Evolutionary conservation across 2,113 vertebrate genomes (phyloP), one percentile per base, ranked within the genome.

Genomic region (Tursiops truncatus): DNA sequence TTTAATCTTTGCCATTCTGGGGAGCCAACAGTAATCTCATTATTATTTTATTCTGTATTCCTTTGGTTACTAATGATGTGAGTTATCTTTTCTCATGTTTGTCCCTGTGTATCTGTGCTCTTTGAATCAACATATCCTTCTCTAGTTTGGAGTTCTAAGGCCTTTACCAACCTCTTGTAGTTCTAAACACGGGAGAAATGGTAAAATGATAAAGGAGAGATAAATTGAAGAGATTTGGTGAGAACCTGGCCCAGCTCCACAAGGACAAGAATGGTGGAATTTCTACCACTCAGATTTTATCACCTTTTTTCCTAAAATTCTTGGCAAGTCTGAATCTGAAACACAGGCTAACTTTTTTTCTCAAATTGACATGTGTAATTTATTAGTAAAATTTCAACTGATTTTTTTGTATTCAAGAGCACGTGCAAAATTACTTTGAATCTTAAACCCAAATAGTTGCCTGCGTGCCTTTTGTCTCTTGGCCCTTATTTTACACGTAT

Each of bases 271-370:
- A 85, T 28, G 9, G 73, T 73, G 21, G 77, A 85, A 87, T 50
- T 97, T 94, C 67, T 77, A 60, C 38, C 41, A 44, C 68, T 93
- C 53, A 95, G 93, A 96, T 84, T 87, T 14, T 95, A 95, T 97
- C 93, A 94, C 33, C 56, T 26, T 50, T 62, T 38, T 81, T 76
- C 2, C 3, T 28, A 53, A 93, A 84, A 91, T 20, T 76, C 86
- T 91, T 73, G 85, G 36, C 93, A 96, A 89, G 93, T 94, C 96
- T 96, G 93, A 94, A 97, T 97, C 47, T 97, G 97, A 98, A 97
- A 63, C 50, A 87, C 1, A 20, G 65, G 60, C 89, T 91, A 92
- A 65, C 17, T 71, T 81, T 91, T 77, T 73, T 65, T 11, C 71
- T 93, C 71, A 60, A 58, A 71, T 21, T n/a, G 38, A 96, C 84